These are phyloP conservation scores for Zelleria hepariella DNA, from an alignment of 2,888 invertebrate genomes.

Conservation along the genomic window DNA sequence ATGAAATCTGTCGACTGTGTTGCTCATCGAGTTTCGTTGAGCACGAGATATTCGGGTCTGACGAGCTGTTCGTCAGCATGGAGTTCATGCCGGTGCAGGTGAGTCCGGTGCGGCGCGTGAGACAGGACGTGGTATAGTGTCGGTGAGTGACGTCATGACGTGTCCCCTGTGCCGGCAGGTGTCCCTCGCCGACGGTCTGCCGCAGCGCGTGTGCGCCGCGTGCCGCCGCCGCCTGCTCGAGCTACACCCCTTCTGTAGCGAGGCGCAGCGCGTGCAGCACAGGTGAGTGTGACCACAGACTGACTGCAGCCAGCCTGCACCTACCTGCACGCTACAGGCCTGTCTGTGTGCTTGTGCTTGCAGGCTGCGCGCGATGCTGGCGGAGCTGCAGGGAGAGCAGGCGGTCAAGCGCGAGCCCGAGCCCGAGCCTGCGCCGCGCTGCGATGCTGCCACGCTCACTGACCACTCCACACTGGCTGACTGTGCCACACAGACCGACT, in stretches of 20 bases:
- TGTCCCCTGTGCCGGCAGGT: constrained; percentile 31
- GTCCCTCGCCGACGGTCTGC: constrained; percentile 75
- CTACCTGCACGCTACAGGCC: too few species aligned
- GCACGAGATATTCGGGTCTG: constrained; percentile 79
- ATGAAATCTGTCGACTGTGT: constrained; percentile 58
- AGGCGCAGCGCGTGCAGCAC: constrained; percentile 76
- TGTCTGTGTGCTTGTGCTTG: too few species aligned
- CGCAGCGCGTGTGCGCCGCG: constrained; percentile 79
- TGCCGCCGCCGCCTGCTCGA: constrained; percentile 80
- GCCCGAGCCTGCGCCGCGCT: too few species aligned
- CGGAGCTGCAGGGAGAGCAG: too few species aligned
- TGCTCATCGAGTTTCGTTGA: constrained; percentile 70
- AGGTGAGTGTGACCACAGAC: constrained; percentile 39
- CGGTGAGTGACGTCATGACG: too few species aligned
- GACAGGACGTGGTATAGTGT: not conserved
- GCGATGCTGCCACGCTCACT: too few species aligned
- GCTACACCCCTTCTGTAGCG: constrained; percentile 80
- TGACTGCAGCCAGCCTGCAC: too few species aligned
- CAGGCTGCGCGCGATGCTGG: too few species aligned
- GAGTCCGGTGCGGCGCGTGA: constrained; percentile 23
- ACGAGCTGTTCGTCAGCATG: constrained; percentile 78
- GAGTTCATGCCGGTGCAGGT: constrained; percentile 83
- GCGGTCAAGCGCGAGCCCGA: too few species aligned
- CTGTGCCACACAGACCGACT: too few species aligned
- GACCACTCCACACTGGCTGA: too few species aligned